Base-by-base conservation (phyloP, 1,140 invertebrate species). In the Belonocnema kinseyi region DNA sequence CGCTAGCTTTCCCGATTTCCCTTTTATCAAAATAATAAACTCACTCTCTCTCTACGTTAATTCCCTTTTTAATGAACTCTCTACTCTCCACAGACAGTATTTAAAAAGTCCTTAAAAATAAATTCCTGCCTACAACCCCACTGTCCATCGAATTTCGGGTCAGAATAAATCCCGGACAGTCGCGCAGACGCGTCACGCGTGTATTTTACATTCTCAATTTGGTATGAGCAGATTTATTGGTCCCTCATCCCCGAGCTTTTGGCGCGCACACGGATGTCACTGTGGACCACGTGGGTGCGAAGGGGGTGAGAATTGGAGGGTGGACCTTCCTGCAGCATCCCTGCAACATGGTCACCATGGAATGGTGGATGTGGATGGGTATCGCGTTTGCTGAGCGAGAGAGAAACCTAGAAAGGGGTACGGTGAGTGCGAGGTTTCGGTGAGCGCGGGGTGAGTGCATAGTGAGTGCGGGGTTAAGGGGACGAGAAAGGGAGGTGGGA, bases 171-270 rank as follows among this genome's bases (percentile, higher is more conserved):
- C 52, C 79, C 82, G 75, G 56, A 74, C 78, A 79, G 81, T 75
- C 82, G 81, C 83, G 80, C 83, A 84, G 85, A 85, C 83, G 80
- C 80, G 82, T 73, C 76, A 82, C 85, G 80, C 61, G 85, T 87
- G 83, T 88, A 87, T 85, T 88, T 88, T 88, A 87, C 86, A 88
- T 87, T 88, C 86, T 88, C 87, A 87, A 87, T 88, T 87, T 82
- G 85, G 86, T 85, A 88, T 83, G 86, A 85, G 82, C 80, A 86
- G 85, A 86, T 86, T 86, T 86, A 86, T 86, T 78, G 76, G 26
- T 51, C 50, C 50, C 50, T 66, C 74, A 50, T 8, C 26, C 56
- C 33, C 58, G 16, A 33, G 61, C 21, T 66, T 66, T 66, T 40
- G 61, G 61, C 14, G 61, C 40, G 61, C 61, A 66, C 61, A 66